Evolutionary conservation across 2,888 invertebrate species (phyloP).

Genomic region (Pteria penguin): DNA sequence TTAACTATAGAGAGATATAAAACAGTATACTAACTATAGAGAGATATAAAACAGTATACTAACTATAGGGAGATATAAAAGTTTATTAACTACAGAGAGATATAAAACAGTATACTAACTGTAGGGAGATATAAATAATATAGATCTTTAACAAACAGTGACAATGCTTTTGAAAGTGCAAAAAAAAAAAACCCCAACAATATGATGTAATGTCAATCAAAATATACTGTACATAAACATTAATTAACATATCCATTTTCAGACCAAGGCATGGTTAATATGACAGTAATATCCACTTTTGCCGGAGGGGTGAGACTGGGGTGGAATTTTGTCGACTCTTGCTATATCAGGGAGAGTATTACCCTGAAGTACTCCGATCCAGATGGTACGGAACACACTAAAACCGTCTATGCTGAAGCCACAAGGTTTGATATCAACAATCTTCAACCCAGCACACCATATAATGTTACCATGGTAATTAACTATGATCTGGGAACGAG

Average conservation of each 20-base stretch:
- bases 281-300: not conserved
- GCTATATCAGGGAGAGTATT: conserved; percentile 9
- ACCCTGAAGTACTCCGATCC: conserved; percentile 4
- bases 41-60: too few species aligned
- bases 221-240: too few species aligned
- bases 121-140: too few species aligned
- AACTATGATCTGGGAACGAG: conserved; percentile 13
- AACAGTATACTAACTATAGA: too few species aligned
- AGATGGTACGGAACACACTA: not conserved
- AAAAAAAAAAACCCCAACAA: not conserved
- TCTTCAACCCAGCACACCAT: not conserved
- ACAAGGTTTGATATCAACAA: not conserved
- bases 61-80: too few species aligned
- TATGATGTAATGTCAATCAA: not conserved
- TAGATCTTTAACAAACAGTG: too few species aligned
- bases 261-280: conserved; percentile 2
- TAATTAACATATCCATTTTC: too few species aligned
- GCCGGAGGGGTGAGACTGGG: not conserved
- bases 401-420: not conserved
- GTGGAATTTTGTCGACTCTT: conserved; percentile 8
- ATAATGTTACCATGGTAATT: conserved; percentile 4
- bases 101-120: too few species aligned
- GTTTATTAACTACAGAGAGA: too few species aligned
- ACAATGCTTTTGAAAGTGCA: not conserved
- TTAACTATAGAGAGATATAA: too few species aligned